phyloP scores from a whole-genome alignment of 2,888 invertebrate genomes.

The Mythimna pallens region DNA sequence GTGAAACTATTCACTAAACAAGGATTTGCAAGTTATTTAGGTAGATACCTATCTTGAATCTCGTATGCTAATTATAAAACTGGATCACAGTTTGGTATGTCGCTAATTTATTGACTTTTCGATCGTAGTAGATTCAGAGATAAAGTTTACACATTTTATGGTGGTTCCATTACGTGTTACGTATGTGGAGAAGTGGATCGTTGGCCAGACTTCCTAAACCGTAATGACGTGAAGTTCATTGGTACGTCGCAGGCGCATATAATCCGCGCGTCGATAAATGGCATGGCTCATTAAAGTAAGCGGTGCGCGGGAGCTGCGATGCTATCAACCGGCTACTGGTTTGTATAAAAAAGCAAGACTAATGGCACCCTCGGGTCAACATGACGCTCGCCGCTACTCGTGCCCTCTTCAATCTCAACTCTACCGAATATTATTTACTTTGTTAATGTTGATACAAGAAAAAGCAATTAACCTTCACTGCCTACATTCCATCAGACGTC shows the following conservation, averaged over 20 bases:
- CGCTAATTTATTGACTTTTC: slow-evolving; percentile 64
- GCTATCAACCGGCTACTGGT: slow-evolving; percentile 82
- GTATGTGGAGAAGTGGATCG: slow-evolving; percentile 37
- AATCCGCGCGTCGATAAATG: slow-evolving; percentile 82
- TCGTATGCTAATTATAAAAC: slow-evolving; percentile 66
- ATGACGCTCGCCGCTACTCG: slow-evolving; percentile 59
- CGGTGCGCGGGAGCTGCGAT: slow-evolving; percentile 86
- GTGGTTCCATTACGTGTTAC: slow-evolving; percentile 42
- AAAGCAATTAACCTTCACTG: slow-evolving; percentile 65
- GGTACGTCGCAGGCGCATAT: slow-evolving; percentile 70
- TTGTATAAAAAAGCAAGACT: slow-evolving; percentile 81
- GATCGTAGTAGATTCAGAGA: slow-evolving; percentile 57
- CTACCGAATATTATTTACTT: slow-evolving; percentile 66
- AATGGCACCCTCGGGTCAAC: slow-evolving; percentile 80
- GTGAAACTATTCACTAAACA: slow-evolving; percentile 50
- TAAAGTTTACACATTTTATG: slow-evolving; percentile 57
- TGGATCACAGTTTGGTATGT: slow-evolving; percentile 67
- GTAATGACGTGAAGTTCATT: slow-evolving; percentile 59
- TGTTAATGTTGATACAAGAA: slow-evolving; percentile 62
- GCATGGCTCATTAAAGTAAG: slow-evolving; percentile 85
- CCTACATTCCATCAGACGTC: slow-evolving; percentile 68
- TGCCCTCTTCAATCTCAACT: slow-evolving; percentile 58
- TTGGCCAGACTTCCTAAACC: slow-evolving; percentile 49
- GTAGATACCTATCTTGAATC: slow-evolving; percentile 51
- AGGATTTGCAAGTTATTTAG: slow-evolving; percentile 48